phyloP scores from a whole-genome alignment of 2,797 vertebrate species.

The Ptychadena robeensis region DNA sequence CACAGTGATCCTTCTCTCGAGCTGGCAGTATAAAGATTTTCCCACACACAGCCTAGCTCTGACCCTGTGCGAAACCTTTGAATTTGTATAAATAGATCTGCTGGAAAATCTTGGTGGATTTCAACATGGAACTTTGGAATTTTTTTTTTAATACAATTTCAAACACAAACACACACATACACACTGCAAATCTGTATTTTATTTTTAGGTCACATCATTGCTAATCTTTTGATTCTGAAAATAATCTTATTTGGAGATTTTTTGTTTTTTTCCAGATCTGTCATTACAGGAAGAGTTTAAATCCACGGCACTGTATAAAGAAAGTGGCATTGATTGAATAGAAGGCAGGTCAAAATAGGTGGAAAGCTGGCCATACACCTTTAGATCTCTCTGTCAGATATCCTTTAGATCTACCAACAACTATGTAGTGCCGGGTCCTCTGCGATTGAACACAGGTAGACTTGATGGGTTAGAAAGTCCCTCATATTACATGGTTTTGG shows the following conservation, averaged over 20 bases:
- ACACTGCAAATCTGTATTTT: conserved; percentile 24
- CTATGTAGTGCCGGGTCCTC: too few species aligned
- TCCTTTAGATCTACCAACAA: too few species aligned
- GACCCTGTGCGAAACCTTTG: conserved; percentile 79
- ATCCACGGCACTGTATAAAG: too few species aligned
- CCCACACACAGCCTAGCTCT: conserved; percentile 80
- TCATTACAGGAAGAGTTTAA: too few species aligned
- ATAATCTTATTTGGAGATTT: background rate
- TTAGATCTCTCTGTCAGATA: too few species aligned
- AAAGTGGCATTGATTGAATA: too few species aligned
- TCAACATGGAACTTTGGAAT: conserved; percentile 66
- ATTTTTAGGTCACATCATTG: conserved; percentile 30
- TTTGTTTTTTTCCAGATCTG: too few species aligned
- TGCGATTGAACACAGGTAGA: too few species aligned
- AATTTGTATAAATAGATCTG: conserved; percentile 81
- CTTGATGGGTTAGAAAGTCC: too few species aligned
- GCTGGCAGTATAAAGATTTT: conserved; percentile 76
- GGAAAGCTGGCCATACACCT: too few species aligned
- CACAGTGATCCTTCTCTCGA: conserved; percentile 72
- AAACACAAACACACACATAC: conserved; percentile 16
- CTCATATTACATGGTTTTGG: too few species aligned
- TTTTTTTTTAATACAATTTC: conserved; percentile 31
- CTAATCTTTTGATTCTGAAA: conserved; percentile 15
- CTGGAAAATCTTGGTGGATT: conserved; percentile 81
- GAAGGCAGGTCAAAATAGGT: too few species aligned